phyloP scores from a whole-genome alignment of 1,140 invertebrate species.

The Pararge aegeria region DNA sequence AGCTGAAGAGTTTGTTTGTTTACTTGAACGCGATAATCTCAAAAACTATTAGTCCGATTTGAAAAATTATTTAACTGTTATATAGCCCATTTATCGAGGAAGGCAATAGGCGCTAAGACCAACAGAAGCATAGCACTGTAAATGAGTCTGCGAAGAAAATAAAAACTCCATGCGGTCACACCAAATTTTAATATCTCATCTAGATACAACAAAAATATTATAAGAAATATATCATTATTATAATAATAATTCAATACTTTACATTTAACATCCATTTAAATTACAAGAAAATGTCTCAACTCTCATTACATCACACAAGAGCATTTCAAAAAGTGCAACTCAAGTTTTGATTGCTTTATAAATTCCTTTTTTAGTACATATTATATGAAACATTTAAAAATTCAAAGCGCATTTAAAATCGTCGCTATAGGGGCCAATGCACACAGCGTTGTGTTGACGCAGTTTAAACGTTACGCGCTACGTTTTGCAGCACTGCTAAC shows the following conservation, averaged over 20 bases:
- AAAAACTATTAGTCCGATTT: too few species aligned
- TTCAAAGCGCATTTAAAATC: background rate
- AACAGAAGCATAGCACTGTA: too few species aligned
- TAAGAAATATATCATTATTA: constrained; percentile 9
- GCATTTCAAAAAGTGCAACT: background rate
- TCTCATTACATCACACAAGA: background rate
- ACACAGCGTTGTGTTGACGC: background rate
- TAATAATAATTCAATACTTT: constrained; percentile 1
- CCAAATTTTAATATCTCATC: constrained; percentile 6
- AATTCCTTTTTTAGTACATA: background rate
- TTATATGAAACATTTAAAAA: background rate
- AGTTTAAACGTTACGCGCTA: too few species aligned
- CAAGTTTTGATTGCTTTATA: background rate
- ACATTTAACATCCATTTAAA: background rate
- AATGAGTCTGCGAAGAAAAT: background rate
- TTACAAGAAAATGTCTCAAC: background rate
- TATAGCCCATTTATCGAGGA: too few species aligned
- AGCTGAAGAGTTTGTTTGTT: too few species aligned
- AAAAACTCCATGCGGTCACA: constrained; percentile 5
- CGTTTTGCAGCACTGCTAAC: too few species aligned
- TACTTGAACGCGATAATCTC: too few species aligned
- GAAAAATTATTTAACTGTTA: too few species aligned
- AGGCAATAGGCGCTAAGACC: too few species aligned
- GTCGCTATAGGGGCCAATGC: background rate
- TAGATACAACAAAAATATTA: constrained; percentile 10